Conservation (phyloP, 2,113 vertebrate genomes). For the Pristiophorus japonicus region DNA sequence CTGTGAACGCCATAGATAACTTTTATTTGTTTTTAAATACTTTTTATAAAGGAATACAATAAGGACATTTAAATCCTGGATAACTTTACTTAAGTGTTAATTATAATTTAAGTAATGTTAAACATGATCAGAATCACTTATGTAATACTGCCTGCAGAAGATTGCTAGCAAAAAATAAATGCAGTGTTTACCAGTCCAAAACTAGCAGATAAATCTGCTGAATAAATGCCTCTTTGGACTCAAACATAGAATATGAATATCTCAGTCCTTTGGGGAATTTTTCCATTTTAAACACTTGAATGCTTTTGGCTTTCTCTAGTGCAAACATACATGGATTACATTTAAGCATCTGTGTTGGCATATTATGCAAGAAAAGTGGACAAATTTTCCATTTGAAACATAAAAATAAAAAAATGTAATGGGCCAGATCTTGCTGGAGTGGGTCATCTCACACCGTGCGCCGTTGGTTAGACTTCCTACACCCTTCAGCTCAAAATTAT, state of each 20-base stretch:
- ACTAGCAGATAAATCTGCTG: background rate
- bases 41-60: background rate
- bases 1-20: background rate
- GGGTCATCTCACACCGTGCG: background rate
- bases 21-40: background rate
- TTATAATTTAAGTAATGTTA: background rate
- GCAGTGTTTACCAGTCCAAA: background rate
- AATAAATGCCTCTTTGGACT: background rate
- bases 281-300: background rate
- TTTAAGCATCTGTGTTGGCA: background rate
- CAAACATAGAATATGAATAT: background rate
- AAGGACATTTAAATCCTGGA: background rate
- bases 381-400: background rate
- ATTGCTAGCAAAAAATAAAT: too few relatives aligned
- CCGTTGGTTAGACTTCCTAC: background rate
- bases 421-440: background rate
- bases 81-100: background rate
- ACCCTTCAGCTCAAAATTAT: background rate
- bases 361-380: background rate
- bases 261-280: background rate
- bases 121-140: background rate
- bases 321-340: background rate
- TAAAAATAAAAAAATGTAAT: background rate
- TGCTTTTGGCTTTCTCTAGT: background rate
- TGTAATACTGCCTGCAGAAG: background rate